These are phyloP conservation scores for Ciona savignyi DNA, from an alignment of 23 tunicate genomes.

Conservation along the genomic window DNA sequence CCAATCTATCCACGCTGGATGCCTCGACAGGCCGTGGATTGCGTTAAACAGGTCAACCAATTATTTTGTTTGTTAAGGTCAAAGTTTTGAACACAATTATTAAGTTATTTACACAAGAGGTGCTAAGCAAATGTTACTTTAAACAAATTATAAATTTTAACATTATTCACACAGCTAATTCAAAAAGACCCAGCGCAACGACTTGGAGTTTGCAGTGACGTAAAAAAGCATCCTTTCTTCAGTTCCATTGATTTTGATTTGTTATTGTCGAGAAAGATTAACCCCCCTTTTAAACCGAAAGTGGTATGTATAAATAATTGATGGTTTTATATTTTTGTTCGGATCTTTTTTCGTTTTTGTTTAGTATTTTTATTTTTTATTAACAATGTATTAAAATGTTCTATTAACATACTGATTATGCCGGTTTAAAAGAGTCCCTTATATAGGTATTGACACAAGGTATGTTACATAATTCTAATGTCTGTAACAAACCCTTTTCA, in stretches of 20 bases:
- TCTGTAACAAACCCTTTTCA: slow-evolving; percentile 12
- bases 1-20: slow-evolving; percentile 81
- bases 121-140: neutral
- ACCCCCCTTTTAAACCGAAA: slow-evolving; percentile 94
- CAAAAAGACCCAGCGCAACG: slow-evolving; percentile 49
- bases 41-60: slow-evolving; percentile 77
- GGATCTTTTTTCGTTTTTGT: neutral
- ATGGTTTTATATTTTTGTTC: too few species aligned
- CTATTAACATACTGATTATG: too few species aligned
- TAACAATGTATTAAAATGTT: too few species aligned
- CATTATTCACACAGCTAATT: slow-evolving; percentile 46
- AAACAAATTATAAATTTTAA: neutral
- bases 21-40: slow-evolving; percentile 62
- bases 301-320: too few species aligned
- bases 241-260: slow-evolving; percentile 59
- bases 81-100: neutral
- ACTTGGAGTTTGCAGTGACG: slow-evolving; percentile 59
- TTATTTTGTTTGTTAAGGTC: neutral
- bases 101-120: too few species aligned
- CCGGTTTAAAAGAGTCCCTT: too few species aligned
- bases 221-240: slow-evolving; percentile 66
- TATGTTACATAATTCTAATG: too few species aligned
- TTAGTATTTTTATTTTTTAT: neutral
- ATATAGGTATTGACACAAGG: too few species aligned
- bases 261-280: slow-evolving; percentile 61